These are phyloP conservation scores for Eupithecia exiguata DNA, from an alignment of 2,888 invertebrate species.

Conservation along the genomic window DNA sequence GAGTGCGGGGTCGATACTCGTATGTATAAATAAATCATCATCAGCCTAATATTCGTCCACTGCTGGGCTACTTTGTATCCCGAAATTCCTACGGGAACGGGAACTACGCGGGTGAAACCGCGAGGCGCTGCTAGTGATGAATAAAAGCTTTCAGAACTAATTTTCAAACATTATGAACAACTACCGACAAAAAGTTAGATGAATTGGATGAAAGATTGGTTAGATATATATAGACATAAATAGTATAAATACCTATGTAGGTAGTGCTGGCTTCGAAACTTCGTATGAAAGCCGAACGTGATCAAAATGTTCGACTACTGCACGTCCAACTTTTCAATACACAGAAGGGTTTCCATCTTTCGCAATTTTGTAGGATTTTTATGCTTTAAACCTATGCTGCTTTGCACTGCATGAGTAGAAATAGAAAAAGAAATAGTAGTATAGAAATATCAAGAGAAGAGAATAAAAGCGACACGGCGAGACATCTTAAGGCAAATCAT, in stretches of 20 bases:
- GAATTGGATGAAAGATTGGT: not conserved
- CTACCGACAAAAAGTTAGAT: not conserved
- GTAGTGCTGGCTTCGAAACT: conserved; percentile 13
- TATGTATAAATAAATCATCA: no score
- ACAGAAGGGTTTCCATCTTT: conserved; percentile 10
- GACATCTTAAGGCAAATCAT: not conserved
- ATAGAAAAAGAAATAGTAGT: no score
- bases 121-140: no score
- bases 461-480: not conserved
- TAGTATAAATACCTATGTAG: conserved; percentile 2
- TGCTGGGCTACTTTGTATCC: no score
- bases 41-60: no score
- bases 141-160: no score
- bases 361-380: not conserved
- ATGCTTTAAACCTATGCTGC: not conserved
- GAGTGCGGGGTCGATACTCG: no score
- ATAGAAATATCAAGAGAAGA: not conserved
- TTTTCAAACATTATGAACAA: not conserved
- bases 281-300: conserved; percentile 26
- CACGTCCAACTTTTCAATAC: conserved; percentile 29
- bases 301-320: conserved; percentile 23
- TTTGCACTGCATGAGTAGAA: not conserved
- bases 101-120: no score
- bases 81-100: no score
- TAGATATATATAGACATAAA: no score